phyloP scores from a whole-genome alignment of 2,797 vertebrate genomes.

The Morus bassanus region DNA sequence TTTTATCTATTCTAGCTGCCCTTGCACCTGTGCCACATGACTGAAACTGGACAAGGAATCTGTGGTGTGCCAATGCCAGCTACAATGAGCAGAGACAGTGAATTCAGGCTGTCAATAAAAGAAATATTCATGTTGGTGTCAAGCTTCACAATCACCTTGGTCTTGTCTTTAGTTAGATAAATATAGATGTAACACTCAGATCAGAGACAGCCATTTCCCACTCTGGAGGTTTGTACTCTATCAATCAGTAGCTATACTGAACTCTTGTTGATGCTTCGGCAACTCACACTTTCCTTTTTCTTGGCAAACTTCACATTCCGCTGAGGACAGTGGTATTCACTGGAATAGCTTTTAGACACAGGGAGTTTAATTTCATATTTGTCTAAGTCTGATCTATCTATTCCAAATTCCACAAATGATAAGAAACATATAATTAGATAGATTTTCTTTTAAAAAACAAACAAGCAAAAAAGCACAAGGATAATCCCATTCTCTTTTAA shows the following conservation, averaged over 20 bases:
- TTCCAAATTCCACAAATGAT: background rate
- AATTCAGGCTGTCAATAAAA: background rate
- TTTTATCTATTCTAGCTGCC: background rate
- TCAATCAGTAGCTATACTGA: background rate
- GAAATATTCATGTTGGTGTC: background rate
- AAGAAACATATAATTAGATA: background rate
- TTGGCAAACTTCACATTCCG: background rate
- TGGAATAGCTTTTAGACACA: background rate
- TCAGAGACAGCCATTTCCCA: background rate
- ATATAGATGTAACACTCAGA: background rate
- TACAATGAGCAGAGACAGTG: background rate
- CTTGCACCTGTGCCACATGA: background rate
- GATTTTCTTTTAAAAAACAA: background rate
- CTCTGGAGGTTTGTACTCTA: background rate
- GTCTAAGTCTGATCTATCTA: background rate
- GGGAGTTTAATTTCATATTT: background rate
- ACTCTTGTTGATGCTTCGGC: background rate
- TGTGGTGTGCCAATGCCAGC: background rate
- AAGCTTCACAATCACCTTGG: background rate
- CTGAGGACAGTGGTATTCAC: background rate
- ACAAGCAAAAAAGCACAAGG: background rate
- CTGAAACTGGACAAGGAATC: background rate
- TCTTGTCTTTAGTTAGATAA: background rate
- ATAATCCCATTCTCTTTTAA: background rate
- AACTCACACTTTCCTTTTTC: background rate